Conservation (phyloP, 2,797 vertebrate species). For the Jordanella pulchra region DNA sequence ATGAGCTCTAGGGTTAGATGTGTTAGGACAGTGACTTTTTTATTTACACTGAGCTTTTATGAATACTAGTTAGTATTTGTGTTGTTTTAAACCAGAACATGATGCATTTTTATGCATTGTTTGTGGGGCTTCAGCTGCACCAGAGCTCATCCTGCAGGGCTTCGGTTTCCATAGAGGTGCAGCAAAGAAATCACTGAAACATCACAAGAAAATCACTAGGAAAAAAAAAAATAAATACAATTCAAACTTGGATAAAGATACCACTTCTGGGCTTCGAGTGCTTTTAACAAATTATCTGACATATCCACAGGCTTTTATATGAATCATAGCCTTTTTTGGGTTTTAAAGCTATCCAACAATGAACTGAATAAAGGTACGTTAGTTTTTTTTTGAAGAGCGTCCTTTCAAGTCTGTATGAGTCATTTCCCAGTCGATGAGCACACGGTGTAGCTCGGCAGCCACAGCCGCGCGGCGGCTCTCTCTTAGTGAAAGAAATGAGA, state of each 20-base stretch:
- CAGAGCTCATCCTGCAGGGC: background rate
- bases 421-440: background rate
- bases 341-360: too few species aligned
- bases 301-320: background rate
- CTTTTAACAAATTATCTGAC: background rate
- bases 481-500: slow-evolving; percentile 23
- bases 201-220: background rate
- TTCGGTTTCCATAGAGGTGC: background rate
- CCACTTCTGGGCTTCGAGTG: background rate
- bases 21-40: background rate
- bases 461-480: slow-evolving; percentile 6
- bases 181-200: background rate
- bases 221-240: too few species aligned
- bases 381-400: background rate
- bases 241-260: background rate
- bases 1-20: background rate
- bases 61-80: background rate
- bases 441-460: background rate
- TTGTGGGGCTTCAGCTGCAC: background rate
- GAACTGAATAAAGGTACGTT: background rate
- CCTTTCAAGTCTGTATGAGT: background rate
- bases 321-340: background rate
- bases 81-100: background rate
- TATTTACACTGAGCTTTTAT: background rate
- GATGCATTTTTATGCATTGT: background rate